Conservation (phyloP, 2,797 vertebrate species). For the Acanthopagrus latus region DNA sequence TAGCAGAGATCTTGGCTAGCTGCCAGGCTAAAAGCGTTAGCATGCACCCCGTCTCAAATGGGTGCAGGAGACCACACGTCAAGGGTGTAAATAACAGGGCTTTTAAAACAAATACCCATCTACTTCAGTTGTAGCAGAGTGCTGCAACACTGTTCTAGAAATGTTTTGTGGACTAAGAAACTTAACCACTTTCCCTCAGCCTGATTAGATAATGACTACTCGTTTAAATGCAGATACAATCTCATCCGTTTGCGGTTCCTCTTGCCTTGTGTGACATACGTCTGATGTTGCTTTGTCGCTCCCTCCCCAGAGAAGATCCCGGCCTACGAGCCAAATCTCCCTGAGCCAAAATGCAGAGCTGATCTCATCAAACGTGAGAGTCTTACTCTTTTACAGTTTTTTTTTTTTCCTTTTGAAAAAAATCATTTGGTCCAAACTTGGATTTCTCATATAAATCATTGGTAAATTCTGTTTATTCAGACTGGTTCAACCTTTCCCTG, state of each 20-base stretch:
- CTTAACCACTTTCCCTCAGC: too few species aligned
- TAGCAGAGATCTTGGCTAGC: too few species aligned
- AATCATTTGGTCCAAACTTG: neutral
- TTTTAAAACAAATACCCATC: too few species aligned
- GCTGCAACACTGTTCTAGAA: too few species aligned
- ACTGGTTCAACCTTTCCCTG: constrained; percentile 74
- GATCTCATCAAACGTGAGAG: constrained; percentile 78
- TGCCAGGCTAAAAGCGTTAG: too few species aligned
- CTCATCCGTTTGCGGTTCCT: neutral
- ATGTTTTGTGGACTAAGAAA: too few species aligned
- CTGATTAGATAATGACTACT: too few species aligned
- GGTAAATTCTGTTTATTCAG: constrained; percentile 35
- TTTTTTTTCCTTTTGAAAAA: too few species aligned
- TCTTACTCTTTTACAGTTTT: neutral
- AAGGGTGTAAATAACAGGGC: too few species aligned
- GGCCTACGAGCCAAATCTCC: constrained; percentile 71
- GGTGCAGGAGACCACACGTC: too few species aligned
- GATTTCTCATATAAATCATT: neutral
- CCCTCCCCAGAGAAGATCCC: constrained; percentile 68
- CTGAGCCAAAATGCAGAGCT: constrained; percentile 77
- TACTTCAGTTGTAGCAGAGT: too few species aligned
- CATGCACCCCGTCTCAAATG: too few species aligned
- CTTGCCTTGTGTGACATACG: neutral
- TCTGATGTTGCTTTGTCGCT: constrained; percentile 10
- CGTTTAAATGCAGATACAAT: neutral